Evolutionary conservation across 2,113 vertebrate genomes (phyloP).

Genomic region (Poicephalus gulielmi): DNA sequence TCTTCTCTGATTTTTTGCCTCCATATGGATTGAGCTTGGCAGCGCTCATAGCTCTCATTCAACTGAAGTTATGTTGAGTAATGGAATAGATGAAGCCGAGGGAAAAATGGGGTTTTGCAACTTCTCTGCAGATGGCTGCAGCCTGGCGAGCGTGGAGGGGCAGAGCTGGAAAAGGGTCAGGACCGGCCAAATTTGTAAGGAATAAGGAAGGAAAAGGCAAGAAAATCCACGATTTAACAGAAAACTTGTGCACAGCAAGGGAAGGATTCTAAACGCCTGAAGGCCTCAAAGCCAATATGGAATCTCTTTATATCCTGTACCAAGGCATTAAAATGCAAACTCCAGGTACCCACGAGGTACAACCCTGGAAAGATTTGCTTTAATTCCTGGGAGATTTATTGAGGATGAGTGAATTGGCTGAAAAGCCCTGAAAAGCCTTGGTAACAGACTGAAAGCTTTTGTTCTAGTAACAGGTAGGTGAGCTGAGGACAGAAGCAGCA

Average conservation of each 20-base stretch:
- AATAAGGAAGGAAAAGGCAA: not conserved
- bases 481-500: not conserved
- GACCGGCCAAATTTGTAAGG: not conserved
- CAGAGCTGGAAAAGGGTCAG: not conserved
- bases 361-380: not conserved
- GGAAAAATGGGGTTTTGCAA: not conserved
- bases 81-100: not conserved
- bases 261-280: not conserved
- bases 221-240: not conserved
- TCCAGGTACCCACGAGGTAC: not conserved
- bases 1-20: not conserved
- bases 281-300: not conserved
- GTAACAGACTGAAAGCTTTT: not conserved
- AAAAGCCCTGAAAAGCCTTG: not conserved
- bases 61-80: not conserved
- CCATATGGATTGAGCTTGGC: not conserved
- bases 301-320: not conserved
- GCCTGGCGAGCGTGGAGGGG: not conserved
- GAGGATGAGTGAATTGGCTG: not conserved
- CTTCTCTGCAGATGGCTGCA: not conserved
- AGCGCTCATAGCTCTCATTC: not conserved
- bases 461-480: not conserved
- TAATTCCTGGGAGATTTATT: not conserved
- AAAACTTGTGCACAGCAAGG: not conserved
- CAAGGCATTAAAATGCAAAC: not conserved